Evolutionary conservation across 2,888 invertebrate species (phyloP), one percentile per base, ranked within the genome.

Genomic region (Oscheius sp.): DNA sequence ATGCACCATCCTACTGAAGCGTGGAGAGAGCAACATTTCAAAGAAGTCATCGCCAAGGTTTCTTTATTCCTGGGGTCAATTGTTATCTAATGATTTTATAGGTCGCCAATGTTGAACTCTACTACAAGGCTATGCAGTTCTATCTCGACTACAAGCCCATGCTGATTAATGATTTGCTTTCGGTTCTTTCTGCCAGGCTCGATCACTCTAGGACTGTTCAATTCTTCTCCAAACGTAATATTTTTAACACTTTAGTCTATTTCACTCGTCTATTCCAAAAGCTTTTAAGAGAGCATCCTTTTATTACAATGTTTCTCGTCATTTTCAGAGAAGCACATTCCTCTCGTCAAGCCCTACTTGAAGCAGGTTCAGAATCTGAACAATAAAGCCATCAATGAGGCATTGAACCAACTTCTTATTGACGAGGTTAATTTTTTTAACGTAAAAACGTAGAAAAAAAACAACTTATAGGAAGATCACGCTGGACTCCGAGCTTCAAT

Each of bases 1-100:
- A 98, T 98, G 94, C 92, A 92, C 76, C 98, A 99, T 89, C 98
- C 98, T 39, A 96, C 95, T 0, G 97, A 96, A 88, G 97, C 97
- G 15, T 98, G 98, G 98, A 92, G 96, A 75, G 98, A 99, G 89
- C 95, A 95, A 72, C 98, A 99, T 89, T 99, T 99, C 90, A 98
- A 98, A 89, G 96, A 96, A 86, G 87, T 89, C 71, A 88, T 89
- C 76, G 88, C 89, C 46, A 89, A 89, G 84, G 87, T 79, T 15
- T 12, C 48, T 33, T 6, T 39, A 5, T n/a, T 10, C 20, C 12
- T 8, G n/a, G 25, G 48, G 12, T 20, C 4, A 5, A 17, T 5
- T 48, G 3, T 25, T 12, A 23, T 3, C 20, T 34, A 45, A 15
- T 37, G 2, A 6, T 27, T 27, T 2, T 70, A 37, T 93, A 93